Base-by-base conservation (phyloP, 2,888 invertebrate species). In the Drosophila diplacantha region DNA sequence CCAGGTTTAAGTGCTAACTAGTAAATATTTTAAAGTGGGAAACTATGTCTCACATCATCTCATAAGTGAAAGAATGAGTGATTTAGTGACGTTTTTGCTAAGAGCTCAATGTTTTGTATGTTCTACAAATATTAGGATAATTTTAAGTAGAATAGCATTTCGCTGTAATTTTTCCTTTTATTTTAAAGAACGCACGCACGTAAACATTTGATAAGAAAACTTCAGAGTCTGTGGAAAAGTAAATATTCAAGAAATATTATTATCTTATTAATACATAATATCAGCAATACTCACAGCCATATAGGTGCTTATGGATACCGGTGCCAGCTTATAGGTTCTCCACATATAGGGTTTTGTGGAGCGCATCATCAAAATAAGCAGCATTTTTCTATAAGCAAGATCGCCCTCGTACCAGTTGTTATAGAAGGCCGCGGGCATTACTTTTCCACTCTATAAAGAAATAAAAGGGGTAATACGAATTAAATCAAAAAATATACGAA, bases 361-460 rank as follows among this genome's bases (percentile, higher is more conserved):
- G 11, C 83, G 75, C 77, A 84, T 80, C 46, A 87, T 85, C 3
- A 86, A 74, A 35, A 87, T 71, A 0, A 83, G 61, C 46, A 86
- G 63, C 80, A 83, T 85, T 44, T 70, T 81, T 8, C 85, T 73
- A 66, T 85, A 87, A 2, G 59, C 60, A 11, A 71, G 58, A 60
- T 84, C 73, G 0, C 86, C 87, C 11, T 86, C 84, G 52, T 85
- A 84, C 87, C 87, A 86, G 43, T 87, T 87, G 20, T 75, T 83
- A 31, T 86, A 75, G 31, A 87, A 85, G 3, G 85, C 84, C 9
- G 85, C 82, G 0, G 75, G 70, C 50, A 83, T 32, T 12, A 86
- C 26, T 62, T 82, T 71, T 14, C 73, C 76, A 46, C 79, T 79
- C 87, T 79, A n/a, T 51, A 6, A 3, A 24, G 12, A 2, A 1